Conservation (phyloP, 2,888 invertebrate genomes). For the Lochmaea crataegi region DNA sequence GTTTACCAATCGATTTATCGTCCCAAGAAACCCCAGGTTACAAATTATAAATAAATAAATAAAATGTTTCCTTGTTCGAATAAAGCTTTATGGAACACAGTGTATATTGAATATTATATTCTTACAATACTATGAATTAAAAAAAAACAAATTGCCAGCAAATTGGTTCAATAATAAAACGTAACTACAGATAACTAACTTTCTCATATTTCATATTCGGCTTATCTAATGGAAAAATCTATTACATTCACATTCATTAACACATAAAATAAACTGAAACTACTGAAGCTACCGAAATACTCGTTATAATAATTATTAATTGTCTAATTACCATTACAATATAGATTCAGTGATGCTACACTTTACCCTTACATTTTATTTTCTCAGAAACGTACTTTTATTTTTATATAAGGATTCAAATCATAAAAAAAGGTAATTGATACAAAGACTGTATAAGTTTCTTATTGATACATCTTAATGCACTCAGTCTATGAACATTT, state of each 20-base stretch:
- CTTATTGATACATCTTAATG: not conserved
- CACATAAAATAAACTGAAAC: conserved; percentile 28
- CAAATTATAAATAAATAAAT: too few relatives aligned
- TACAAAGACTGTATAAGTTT: not conserved
- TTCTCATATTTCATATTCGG: conserved; percentile 35
- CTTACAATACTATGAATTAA: not conserved
- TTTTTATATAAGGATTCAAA: not conserved
- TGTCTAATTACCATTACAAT: conserved; percentile 31
- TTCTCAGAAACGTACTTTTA: conserved; percentile 33
- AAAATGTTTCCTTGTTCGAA: too few relatives aligned
- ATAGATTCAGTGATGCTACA: not conserved
- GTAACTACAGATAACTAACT: conserved; percentile 17
- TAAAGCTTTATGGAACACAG: too few relatives aligned
- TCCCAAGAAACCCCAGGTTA: too few relatives aligned
- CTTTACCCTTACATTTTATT: conserved; percentile 16
- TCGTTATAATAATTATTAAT: conserved; percentile 36
- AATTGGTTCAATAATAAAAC: not conserved
- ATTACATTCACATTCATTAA: conserved; percentile 30
- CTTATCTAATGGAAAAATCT: conserved; percentile 30
- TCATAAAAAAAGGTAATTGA: not conserved
- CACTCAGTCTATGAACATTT: too few relatives aligned
- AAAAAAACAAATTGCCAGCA: not conserved
- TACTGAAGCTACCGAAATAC: conserved; percentile 27
- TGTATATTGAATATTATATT: too few relatives aligned
- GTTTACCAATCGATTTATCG: too few relatives aligned